Evolutionary conservation across 2,797 vertebrate species (phyloP).

Genomic region (Octomys mimax): DNA sequence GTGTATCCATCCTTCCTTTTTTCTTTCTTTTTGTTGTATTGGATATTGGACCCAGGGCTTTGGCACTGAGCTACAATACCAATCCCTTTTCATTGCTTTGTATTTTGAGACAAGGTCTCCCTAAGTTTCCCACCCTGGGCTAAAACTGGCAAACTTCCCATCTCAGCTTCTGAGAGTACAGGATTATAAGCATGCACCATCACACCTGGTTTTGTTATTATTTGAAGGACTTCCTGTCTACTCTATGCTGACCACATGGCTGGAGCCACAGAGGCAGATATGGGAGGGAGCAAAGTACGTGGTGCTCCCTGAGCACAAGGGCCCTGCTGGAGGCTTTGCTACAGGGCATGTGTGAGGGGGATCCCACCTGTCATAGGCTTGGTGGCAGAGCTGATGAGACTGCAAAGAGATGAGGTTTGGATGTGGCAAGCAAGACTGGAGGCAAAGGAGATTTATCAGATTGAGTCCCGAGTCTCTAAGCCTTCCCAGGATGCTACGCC

Average conservation of each 20-base stretch:
- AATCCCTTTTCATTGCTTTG: not conserved
- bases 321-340: too few species aligned
- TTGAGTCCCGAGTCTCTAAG: not conserved
- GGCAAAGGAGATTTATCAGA: rapidly evolving
- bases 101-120: not conserved
- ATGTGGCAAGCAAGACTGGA: not conserved
- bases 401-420: not conserved
- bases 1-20: not conserved
- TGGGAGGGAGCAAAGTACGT: not conserved
- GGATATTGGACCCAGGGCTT: too few species aligned
- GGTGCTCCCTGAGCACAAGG: too few species aligned
- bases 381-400: not conserved
- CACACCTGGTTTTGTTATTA: not conserved
- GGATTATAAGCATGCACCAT: not conserved
- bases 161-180: not conserved
- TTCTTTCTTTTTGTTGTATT: not conserved
- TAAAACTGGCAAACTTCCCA: not conserved
- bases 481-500: not conserved
- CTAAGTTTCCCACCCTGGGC: not conserved
- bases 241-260: not conserved
- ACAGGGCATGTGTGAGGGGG: too few species aligned
- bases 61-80: not conserved
- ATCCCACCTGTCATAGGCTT: too few species aligned
- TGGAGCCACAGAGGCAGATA: not conserved
- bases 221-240: not conserved